Base-by-base conservation (phyloP, 2,797 vertebrate genomes). In the Poliocrania exsul region DNA sequence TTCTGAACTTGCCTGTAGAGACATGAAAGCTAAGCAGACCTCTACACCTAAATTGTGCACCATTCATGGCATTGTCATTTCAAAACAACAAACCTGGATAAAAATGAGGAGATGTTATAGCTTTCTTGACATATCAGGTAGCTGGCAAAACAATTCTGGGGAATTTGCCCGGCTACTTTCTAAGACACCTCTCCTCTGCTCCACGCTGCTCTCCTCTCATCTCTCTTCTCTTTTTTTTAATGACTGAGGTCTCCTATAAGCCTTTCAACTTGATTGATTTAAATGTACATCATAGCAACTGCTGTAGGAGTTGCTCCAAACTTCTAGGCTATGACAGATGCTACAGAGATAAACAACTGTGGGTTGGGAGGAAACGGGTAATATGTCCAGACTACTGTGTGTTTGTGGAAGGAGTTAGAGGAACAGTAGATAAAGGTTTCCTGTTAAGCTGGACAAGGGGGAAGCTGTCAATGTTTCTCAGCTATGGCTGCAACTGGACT, bases 341-440 rank as follows among this genome's bases (percentile, higher is more conserved):
- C 77, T 86, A 74, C 51, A 56, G 31, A 90, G 87, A 93, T 88
- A 93, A 92, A 81, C 65, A 95, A 35, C 49, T 90, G 78, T 67
- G 56, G 37, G 47, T 33, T 81, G 58, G 62, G 88, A 88, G 90
- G 92, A 95, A 97, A 96, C 67, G 81, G 72, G 69, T 89, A 86
- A 67, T 65, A 78, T 24, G 81, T 94, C 78, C 93, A 96, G 92
- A 81, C 82, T 88, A 69, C 21, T 71, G 60, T 81, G 42, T 81
- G 77, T 90, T 94, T 96, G 93, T 93, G 74, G 93, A 91, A 95
- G 87, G 47, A 96, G 57, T 90, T 92, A 94, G 95, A 96, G 95
- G 95, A 96, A 90, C 94, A 95, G 60, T 66, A 94, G 88, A 87
- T 96, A 92, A 46, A 95, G 82, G 92, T 95, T 97, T 97, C 95